Evolutionary conservation across 92 coral and sea anemone species (phyloP), one percentile per base, ranked within the genome.

Genomic region (Meandrina meandrites): DNA sequence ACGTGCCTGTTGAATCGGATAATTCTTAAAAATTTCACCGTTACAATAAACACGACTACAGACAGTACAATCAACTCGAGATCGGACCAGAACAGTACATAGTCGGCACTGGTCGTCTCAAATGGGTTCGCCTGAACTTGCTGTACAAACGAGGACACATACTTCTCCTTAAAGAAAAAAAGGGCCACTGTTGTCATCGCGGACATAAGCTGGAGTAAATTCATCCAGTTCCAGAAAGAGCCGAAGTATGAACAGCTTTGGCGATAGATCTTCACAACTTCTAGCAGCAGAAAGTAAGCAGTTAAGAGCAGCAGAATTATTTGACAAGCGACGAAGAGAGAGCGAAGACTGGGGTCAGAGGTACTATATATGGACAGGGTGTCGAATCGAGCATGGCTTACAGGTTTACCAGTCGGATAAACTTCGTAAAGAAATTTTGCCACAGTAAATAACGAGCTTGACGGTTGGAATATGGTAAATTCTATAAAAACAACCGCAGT

Each of bases 171-270:
- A 42, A 90, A 92, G 89, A 96, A 95, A 87, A 96, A 96, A 75
- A 96, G 75, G 8, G 83, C 92, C 1, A 95, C 84, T 1, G 98
- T 92, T 53, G 88, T 71, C 32, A 84, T 86, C n/a, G 96, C 92
- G 45, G 90, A 82, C 27, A 96, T 50, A 2, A 95, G 86, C 68
- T 93, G 98, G 16, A 96, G 75, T n/a, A 93, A 37, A 79, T 96
- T 92, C 91, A 93, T 87, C 98, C 98, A 96, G 91, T 93, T 96
- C 98, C 98, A 96, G 86, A 96, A 96, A 35, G 91, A 84, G 31
- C 87, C 71, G 51, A 96, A 96, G 88, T 95, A 96, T 5, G 89
- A 70, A 42, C 98, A 95, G 28, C 93, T 75, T 32, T 87, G 86
- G 66, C 88, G 91, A 73, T 91, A 75, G 45, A 96, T 81, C 71